Conservation (phyloP, 2,797 vertebrate species). For the Syndactyla subalaris region DNA sequence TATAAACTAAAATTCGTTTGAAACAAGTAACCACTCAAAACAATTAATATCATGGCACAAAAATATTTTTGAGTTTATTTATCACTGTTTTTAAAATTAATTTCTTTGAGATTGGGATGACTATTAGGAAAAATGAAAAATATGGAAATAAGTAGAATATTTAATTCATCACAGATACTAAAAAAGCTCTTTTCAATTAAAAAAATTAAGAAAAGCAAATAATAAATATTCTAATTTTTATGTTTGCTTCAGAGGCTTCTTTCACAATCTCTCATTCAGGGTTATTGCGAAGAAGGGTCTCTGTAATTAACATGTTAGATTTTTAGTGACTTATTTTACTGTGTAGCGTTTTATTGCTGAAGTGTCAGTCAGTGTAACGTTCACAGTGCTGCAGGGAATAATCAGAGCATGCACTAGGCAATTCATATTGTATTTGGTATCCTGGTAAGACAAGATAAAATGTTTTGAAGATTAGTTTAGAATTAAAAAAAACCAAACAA, state of each 20-base stretch:
- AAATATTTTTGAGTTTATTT: conserved; percentile 21
- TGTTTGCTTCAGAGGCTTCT: not conserved
- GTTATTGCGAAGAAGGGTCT: not conserved
- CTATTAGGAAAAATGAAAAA: conserved; percentile 17
- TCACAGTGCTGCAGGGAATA: conserved; percentile 43
- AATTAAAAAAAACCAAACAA: not conserved
- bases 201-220: not conserved
- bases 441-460: conserved; percentile 56
- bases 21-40: conserved; percentile 33
- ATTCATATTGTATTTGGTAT: conserved; percentile 7
- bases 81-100: not conserved
- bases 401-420: conserved; percentile 35
- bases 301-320: conserved; percentile 54
- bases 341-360: conserved; percentile 23
- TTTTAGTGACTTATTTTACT: conserved; percentile 51
- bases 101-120: conserved; percentile 8
- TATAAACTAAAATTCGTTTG: conserved; percentile 9
- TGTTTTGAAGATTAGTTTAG: conserved; percentile 30
- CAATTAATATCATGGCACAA: conserved; percentile 20
- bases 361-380: conserved; percentile 39
- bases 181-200: not conserved
- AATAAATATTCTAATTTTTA: not conserved
- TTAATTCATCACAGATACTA: conserved; percentile 23
- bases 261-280: not conserved
- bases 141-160: not conserved